Base-by-base conservation (phyloP, 2,797 vertebrate genomes). In the Phataginus tetradactyla region DNA sequence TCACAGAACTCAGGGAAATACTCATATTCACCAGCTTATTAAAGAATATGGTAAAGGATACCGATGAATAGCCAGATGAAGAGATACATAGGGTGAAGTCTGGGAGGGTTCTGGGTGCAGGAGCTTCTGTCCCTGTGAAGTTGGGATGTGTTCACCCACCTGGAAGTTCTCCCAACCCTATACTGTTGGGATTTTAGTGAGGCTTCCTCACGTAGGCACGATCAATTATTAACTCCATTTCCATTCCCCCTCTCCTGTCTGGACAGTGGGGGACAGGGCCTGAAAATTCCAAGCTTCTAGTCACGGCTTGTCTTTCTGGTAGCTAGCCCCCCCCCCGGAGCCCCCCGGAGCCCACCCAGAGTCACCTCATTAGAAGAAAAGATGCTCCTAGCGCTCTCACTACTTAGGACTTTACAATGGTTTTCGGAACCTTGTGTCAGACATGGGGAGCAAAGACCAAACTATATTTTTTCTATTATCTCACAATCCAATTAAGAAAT, bases 401-500 rank as follows among this genome's bases (percentile, higher is more conserved):
- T 10, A 21, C 83, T 68, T 55, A 69, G 37, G 64, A 69, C 18
- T 14, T 55, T 2, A 69, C 53, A 71, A 10, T 18, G 10, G 69
- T 61, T 37, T 75, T 51, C 29, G 55, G 55, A 87, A 32, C n/a
- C 23, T 29, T 32, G 20, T 77, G 74, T 53, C 32, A 77, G 32
- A 32, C 32, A 77, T 29, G 17, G 32, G 69, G 57, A 57, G 32
- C 69, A 51, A 57, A 75, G 32, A 51, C 32, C 15, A 61, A 63
- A 5, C 23, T n/a, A 49, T 63, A 37, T 29, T 7, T 51, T 49
- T 87, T 63, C 55, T 74, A 61, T 87, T 27, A 74, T 49, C 39
- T 61, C 32, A 87, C 10, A 74, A 61, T 94, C 96, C 88, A 89
- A 95, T 96, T 89, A 97, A 90, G 71, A 4, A 91, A 97, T 92